Conservation (phyloP, 2,888 invertebrate genomes). For the Dynastes maya region DNA sequence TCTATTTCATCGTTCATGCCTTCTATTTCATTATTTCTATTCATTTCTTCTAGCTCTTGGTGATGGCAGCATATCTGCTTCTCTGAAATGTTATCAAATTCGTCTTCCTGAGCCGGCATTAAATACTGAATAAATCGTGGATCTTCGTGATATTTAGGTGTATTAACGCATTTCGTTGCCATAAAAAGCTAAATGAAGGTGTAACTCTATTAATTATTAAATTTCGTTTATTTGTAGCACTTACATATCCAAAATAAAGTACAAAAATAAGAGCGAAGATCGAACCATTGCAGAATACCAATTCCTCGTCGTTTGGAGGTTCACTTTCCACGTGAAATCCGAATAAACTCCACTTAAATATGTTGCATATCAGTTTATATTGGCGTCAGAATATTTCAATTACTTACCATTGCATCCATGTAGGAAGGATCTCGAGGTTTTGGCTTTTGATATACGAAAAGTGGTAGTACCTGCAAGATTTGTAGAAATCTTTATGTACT, state of each 20-base stretch:
- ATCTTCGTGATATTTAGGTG: slow-evolving; percentile 9
- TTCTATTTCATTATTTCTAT: too few species aligned
- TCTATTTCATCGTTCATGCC: background rate
- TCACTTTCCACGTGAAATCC: slow-evolving; percentile 43
- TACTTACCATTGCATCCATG: slow-evolving; percentile 46
- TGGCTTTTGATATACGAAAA: slow-evolving; percentile 13
- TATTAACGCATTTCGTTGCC: slow-evolving; percentile 42
- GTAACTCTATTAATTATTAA: background rate
- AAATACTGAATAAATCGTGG: slow-evolving; percentile 20
- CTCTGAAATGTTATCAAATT: background rate
- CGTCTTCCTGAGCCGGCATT: slow-evolving; percentile 6
- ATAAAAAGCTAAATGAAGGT: slow-evolving; percentile 31
- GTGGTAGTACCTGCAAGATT: slow-evolving; percentile 12
- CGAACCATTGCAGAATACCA: slow-evolving; percentile 36
- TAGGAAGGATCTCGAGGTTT: slow-evolving; percentile 41
- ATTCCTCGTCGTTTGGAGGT: slow-evolving; percentile 20
- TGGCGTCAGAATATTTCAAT: background rate
- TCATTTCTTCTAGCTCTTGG: background rate
- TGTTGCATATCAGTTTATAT: background rate
- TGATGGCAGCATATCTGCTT: slow-evolving; percentile 36
- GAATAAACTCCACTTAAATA: slow-evolving; percentile 46
- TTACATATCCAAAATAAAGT: slow-evolving; percentile 51
- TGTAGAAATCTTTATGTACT: background rate
- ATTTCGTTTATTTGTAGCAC: background rate
- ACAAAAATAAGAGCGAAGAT: slow-evolving; percentile 45